Conservation (phyloP, 2,797 vertebrate species). For the Channallabes apus region DNA sequence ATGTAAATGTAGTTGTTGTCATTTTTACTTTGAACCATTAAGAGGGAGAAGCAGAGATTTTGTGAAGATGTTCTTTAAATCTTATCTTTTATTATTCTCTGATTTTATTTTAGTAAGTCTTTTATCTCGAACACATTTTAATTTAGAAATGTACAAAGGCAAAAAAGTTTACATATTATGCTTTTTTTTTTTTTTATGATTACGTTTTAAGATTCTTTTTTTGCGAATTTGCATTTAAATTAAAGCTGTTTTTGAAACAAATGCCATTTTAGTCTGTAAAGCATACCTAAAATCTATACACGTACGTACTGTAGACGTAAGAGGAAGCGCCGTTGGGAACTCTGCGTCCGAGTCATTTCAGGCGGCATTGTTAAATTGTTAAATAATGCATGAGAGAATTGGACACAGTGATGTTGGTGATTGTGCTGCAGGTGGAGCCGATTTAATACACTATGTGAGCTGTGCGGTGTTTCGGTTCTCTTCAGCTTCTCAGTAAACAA, state of each 20-base stretch:
- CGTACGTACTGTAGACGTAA: too few relatives aligned
- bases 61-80: background rate
- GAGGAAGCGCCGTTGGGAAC: background rate
- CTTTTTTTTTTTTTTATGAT: background rate
- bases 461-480: background rate
- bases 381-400: background rate
- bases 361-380: background rate
- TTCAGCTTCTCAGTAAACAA: background rate
- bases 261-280: background rate
- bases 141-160: too few relatives aligned
- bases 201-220: background rate
- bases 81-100: background rate
- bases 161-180: background rate
- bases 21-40: too few relatives aligned
- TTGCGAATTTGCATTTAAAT: slow-evolving; percentile 9
- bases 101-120: background rate
- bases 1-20: too few relatives aligned
- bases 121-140: background rate
- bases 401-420: background rate
- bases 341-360: background rate
- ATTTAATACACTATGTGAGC: background rate
- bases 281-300: background rate
- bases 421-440: background rate
- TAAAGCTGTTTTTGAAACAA: background rate
- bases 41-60: too few relatives aligned